Base-by-base conservation (phyloP, 2,113 vertebrate species). In the Reinhardtius hippoglossoides region DNA sequence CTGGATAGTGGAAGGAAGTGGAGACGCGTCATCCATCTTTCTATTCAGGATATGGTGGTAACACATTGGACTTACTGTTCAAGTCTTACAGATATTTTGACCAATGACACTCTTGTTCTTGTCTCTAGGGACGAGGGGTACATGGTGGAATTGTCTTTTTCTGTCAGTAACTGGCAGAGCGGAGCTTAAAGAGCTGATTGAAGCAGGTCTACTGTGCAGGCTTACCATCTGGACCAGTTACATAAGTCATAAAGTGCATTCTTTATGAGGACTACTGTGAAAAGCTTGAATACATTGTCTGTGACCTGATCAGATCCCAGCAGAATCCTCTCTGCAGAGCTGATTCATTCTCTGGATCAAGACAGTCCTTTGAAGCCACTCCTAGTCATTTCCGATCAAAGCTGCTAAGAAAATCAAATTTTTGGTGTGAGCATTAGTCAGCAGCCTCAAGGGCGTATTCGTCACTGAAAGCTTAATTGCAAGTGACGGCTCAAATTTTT, bases 251-350 rank as follows among this genome's bases (percentile, higher is more conserved):
- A 50, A 50, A 50, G 46, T 18, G 46, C 46, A 20, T 50, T 50
- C 46, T 50, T 15, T 50, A 50, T 50, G 46, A 50, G 15, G 46
- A 50, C 18, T 50, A 18, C 13, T 16, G 24, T 57, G 44, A 18
- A 70, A 60, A 52, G 65, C 69, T 56, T 35, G 31, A 42, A 35
- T 70, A 26, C 66, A 61, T 68, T 74, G 54, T 48, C 1, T 15
- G 54, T 60, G 79, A 81, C 82, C 69, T 63, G 67, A 64, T 75
- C 50, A 62, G 66, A 81, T 77, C 78, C 54, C 66, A 55, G 59
- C 55, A 40, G 67, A 82, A 68, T 23, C 3, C 40, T 10, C 40
- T 13, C 40, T 13, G 10, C 15, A 68, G 24, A 67, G 62, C 1
- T 23, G 40, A 52, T 56, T 80, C 55, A 63, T 50, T 62, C 63